These are phyloP conservation scores for Brachypteracias leptosomus DNA, from an alignment of 2,113 vertebrate genomes.

Conservation along the genomic window DNA sequence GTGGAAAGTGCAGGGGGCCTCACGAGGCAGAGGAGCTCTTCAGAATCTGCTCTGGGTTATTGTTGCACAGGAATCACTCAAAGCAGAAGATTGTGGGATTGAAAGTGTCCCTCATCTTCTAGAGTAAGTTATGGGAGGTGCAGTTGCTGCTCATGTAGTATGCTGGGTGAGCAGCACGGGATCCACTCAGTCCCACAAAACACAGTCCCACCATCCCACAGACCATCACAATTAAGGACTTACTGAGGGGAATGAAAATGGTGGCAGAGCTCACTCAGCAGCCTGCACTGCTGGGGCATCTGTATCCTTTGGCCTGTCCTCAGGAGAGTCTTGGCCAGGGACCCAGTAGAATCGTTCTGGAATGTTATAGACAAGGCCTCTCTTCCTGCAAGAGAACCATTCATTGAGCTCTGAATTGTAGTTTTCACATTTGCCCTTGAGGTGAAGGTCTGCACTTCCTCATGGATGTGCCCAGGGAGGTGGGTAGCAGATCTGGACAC, in stretches of 20 bases:
- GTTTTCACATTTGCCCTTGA: neutral
- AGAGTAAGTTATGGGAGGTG: neutral
- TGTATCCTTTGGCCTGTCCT: neutral
- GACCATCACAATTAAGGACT: too few species aligned
- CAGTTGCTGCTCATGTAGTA: neutral
- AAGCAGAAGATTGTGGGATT: neutral
- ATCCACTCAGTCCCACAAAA: neutral
- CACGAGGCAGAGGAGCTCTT: neutral
- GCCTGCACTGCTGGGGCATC: neutral
- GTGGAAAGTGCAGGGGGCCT: neutral
- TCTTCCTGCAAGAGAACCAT: neutral
- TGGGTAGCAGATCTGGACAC: neutral
- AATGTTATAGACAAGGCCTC: neutral
- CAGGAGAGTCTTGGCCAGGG: neutral
- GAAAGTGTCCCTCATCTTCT: neutral
- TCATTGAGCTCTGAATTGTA: neutral
- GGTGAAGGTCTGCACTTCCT: neutral
- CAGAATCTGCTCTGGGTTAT: neutral
- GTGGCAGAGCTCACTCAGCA: neutral
- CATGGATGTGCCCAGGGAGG: neutral
- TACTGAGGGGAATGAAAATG: too few species aligned
- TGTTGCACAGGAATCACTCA: neutral
- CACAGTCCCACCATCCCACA: neutral
- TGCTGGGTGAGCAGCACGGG: neutral
- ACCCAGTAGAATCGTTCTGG: neutral